phyloP scores from a whole-genome alignment of 2,113 vertebrate species.

The Burhinus bistriatus region DNA sequence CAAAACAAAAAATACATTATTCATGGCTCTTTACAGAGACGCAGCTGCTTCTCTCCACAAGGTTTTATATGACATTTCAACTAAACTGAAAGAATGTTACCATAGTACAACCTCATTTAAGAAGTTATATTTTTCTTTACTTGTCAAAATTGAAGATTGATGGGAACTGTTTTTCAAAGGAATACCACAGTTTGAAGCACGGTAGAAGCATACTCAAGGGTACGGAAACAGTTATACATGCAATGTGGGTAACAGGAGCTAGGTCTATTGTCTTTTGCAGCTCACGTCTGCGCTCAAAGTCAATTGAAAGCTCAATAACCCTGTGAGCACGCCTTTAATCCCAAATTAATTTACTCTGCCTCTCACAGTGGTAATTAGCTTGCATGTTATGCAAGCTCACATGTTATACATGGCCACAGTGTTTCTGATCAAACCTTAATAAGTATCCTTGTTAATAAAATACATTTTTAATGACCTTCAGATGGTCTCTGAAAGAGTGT shows the following conservation, averaged over 20 bases:
- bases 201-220: background rate
- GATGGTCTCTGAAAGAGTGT: background rate
- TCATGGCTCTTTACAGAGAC: conserved; percentile 26
- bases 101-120: background rate
- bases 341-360: background rate
- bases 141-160: background rate
- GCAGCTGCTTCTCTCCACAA: background rate
- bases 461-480: background rate
- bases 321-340: background rate
- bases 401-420: background rate
- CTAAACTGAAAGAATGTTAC: background rate
- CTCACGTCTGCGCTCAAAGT: background rate
- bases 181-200: background rate
- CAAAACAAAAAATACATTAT: conserved; percentile 33
- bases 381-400: background rate
- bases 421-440: background rate
- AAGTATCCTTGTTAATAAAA: background rate
- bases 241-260: background rate
- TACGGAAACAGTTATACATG: background rate
- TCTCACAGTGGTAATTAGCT: background rate
- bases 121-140: background rate
- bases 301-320: background rate
- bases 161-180: background rate
- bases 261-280: background rate
- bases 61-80: background rate